Conservation (phyloP, 2,113 vertebrate species). For the Siniperca knerii region DNA sequence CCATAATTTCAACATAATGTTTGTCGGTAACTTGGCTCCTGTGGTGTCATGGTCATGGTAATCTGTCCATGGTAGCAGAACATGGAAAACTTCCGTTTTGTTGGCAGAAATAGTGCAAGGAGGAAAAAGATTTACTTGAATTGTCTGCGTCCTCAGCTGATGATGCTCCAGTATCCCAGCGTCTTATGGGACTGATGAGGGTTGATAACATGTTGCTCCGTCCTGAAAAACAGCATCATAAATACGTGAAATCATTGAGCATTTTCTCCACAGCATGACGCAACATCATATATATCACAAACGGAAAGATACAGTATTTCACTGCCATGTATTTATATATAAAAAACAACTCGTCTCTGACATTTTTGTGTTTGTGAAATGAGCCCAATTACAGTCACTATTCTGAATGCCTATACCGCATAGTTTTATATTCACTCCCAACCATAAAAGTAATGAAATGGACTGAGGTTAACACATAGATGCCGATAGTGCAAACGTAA, state of each 20-base stretch:
- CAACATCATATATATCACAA: neutral
- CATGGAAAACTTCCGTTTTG: neutral
- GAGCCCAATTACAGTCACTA: neutral
- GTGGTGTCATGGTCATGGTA: too few species aligned
- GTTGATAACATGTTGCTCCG: constrained; percentile 5
- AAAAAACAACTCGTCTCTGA: neutral
- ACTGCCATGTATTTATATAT: neutral
- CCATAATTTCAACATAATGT: neutral
- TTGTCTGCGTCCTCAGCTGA: constrained; percentile 52
- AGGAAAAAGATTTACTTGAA: constrained; percentile 41
- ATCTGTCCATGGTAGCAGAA: neutral
- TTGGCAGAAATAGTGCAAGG: neutral
- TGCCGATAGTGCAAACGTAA: constrained; percentile 19
- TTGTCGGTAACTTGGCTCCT: neutral
- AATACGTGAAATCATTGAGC: neutral
- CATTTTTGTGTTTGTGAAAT: neutral
- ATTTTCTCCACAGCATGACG: neutral
- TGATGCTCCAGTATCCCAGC: constrained; percentile 33
- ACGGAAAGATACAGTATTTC: neutral
- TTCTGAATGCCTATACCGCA: neutral
- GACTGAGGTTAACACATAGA: constrained; percentile 29
- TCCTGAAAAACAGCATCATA: constrained; percentile 51
- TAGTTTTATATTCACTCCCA: constrained; percentile 20
- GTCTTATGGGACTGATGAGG: constrained; percentile 31
- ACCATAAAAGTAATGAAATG: constrained; percentile 36